Evolutionary conservation across 2,888 invertebrate genomes (phyloP).

Genomic region (Dryadula phaetusa): DNA sequence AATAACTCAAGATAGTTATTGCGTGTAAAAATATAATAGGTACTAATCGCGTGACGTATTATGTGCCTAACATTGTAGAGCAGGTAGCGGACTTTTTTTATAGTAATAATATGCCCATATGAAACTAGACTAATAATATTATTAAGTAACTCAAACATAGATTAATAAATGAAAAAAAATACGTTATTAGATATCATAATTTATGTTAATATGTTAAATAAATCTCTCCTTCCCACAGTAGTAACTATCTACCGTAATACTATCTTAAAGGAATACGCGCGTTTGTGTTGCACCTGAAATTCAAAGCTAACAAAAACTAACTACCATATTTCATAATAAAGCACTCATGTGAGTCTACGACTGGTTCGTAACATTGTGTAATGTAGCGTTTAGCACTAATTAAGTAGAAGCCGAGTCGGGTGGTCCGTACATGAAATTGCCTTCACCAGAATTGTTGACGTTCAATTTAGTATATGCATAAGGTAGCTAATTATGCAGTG

Average conservation of each 20-base stretch:
- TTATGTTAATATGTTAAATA: too few relatives aligned
- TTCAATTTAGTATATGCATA: not conserved
- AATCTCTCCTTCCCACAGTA: too few relatives aligned
- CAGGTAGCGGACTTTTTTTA: too few relatives aligned
- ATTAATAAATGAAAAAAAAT: too few relatives aligned
- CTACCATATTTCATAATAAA: slow-evolving; percentile 35
- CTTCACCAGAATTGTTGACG: not conserved
- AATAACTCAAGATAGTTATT: too few relatives aligned
- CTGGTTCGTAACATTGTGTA: slow-evolving; percentile 1
- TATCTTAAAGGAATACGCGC: not conserved
- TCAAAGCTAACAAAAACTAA: not conserved
- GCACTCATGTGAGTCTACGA: slow-evolving; percentile 8
- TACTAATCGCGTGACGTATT: too few relatives aligned
- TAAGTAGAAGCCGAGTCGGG: slow-evolving; percentile 6
- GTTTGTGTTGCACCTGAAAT: not conserved
- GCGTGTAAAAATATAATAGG: too few relatives aligned
- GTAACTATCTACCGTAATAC: not conserved
- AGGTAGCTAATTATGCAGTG: not conserved
- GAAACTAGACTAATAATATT: too few relatives aligned
- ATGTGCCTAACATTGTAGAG: too few relatives aligned
- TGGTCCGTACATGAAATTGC: slow-evolving; percentile 5
- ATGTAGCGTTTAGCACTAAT: slow-evolving; percentile 24
- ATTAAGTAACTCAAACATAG: too few relatives aligned
- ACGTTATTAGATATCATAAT: too few relatives aligned
- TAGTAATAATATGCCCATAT: too few relatives aligned